These are phyloP conservation scores for Takifugu bimaculatus DNA, from an alignment of 2,113 vertebrate genomes.

Conservation along the genomic window DNA sequence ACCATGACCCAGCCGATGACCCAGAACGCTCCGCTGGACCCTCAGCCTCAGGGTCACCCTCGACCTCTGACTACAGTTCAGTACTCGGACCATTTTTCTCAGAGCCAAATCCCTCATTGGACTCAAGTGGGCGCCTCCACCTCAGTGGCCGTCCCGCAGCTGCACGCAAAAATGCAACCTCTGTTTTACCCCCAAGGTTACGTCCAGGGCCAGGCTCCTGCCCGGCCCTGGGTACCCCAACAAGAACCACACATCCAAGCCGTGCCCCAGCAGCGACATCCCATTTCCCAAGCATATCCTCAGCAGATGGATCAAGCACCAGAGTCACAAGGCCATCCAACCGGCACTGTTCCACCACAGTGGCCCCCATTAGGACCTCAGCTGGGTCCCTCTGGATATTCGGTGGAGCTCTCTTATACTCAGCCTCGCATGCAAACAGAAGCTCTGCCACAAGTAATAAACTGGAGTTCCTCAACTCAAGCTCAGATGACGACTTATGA, in stretches of 20 bases:
- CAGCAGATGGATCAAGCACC: slow-evolving; percentile 28
- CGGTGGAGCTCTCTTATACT: neutral
- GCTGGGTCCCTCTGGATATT: slow-evolving; percentile 1
- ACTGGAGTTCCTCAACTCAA: slow-evolving; percentile 31
- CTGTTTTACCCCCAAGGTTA: slow-evolving; percentile 24
- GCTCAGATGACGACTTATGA: slow-evolving; percentile 13
- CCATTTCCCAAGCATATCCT: slow-evolving; percentile 26
- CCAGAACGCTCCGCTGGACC: neutral
- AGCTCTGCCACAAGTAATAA: slow-evolving; percentile 34
- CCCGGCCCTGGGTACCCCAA: slow-evolving; percentile 47
- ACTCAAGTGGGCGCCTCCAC: slow-evolving; percentile 41
- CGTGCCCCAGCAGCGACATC: slow-evolving; percentile 36
- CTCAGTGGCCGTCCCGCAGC: slow-evolving; percentile 29
- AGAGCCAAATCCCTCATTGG: slow-evolving; percentile 47
- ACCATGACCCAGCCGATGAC: neutral
- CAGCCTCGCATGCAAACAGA: slow-evolving; percentile 31
- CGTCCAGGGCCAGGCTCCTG: slow-evolving; percentile 15
- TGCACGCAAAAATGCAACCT: neutral
- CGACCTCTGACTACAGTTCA: slow-evolving; percentile 23
- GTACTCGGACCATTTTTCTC: slow-evolving; percentile 26
- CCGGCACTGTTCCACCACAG: slow-evolving; percentile 28
- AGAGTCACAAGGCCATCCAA: slow-evolving; percentile 32
- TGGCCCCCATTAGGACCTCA: slow-evolving; percentile 31
- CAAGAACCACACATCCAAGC: slow-evolving; percentile 37
- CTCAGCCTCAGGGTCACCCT: slow-evolving; percentile 30